Conservation (phyloP, 2,113 vertebrate species). For the Willisornis vidua region DNA sequence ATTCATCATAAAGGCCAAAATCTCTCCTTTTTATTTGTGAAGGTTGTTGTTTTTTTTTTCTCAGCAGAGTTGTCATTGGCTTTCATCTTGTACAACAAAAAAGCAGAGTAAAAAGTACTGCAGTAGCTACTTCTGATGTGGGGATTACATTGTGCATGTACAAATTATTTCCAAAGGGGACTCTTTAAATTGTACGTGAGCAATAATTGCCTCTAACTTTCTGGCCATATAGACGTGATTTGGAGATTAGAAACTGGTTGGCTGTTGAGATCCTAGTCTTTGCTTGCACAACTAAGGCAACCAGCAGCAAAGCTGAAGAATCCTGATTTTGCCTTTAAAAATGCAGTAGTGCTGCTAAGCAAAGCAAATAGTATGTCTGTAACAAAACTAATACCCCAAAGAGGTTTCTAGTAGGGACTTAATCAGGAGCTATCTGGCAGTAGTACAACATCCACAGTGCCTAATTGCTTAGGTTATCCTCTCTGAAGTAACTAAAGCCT, state of each 20-base stretch:
- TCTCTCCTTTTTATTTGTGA: neutral
- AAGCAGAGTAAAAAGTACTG: neutral
- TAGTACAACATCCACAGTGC: neutral
- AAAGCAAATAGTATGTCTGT: neutral
- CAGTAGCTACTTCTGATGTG: neutral
- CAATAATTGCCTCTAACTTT: neutral
- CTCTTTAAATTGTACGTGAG: neutral
- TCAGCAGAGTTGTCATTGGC: neutral
- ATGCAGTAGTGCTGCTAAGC: neutral
- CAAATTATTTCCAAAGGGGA: neutral
- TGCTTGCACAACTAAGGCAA: neutral
- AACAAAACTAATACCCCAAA: neutral
- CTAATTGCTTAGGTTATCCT: neutral
- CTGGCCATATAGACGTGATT: neutral
- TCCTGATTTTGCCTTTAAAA: neutral
- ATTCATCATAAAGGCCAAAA: neutral
- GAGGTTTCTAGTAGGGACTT: neutral
- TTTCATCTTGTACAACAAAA: slow-evolving; percentile 22
- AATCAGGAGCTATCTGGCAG: neutral
- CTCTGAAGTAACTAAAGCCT: neutral
- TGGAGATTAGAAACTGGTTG: neutral
- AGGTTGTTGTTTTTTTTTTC: neutral
- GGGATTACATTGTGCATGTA: neutral
- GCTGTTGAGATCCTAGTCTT: neutral
- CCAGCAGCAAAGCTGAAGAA: neutral